Base-by-base conservation (phyloP, 2,888 invertebrate genomes). In the Tetragnatha montana region DNA sequence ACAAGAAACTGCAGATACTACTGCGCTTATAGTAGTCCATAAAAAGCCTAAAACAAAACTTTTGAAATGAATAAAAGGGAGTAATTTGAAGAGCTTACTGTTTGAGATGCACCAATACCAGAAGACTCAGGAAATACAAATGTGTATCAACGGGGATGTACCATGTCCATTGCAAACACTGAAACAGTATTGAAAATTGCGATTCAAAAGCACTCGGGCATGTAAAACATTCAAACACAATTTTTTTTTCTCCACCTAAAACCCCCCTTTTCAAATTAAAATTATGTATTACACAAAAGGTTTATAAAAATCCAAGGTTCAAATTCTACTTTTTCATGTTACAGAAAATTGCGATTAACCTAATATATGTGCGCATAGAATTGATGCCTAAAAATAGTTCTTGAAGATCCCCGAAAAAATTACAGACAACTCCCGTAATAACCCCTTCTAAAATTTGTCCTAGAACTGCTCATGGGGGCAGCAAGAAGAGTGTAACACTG, bases 131-230 rank as follows among this genome's bases (percentile, higher is more conserved):
- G 14, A 90, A 84, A 35, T 90, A 90, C 60, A 90, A n/a, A 49
- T 90, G 90, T 2, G 87, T 90, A 68, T 87, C 90, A 0, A 87
- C 87, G 0, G 87, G 87, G 21, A 90, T 83, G 49, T 90, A 90
- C 90, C 90, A 90, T 22, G 74, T 73, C 90, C 90, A 87, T n/a
- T 87, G 83, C 17, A 90, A 19, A 51, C 90, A 90, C 90, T 90
- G 49, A n/a, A 69, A 73, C n/a, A 12, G 35, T 22, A 76, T n/a
- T n/a, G 6, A 69, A 75, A 69, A 35, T 35, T 35, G 35, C 4
- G 35, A 35, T 35, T 35, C 35, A 35, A 35, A 35, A 35, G 1
- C 35, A 35, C 35, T 35, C 35, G 4, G 4, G 4, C 35, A 35
- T 35, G 35, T 35, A 35, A 35, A 69, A 69, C 17, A 17, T 69